Percentiles rank a stretch among this genome's conserved stretches.
Conservation (phyloP, 2,113 vertebrate genomes). For the Pica pica region DNA sequence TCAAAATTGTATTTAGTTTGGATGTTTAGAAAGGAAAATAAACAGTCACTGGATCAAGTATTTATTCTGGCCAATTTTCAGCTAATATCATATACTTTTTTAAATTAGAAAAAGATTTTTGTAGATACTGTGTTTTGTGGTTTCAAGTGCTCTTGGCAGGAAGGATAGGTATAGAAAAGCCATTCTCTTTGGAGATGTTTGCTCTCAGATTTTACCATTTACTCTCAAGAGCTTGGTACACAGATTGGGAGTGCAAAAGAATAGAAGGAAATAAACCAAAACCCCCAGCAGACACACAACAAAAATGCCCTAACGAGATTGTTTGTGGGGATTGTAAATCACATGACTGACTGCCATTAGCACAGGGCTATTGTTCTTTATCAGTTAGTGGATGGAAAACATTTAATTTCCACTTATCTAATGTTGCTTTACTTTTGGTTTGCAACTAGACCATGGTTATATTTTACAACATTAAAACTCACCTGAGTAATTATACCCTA, state of each 20-base stretch:
- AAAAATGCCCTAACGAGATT: not conserved
- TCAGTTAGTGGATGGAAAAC: not conserved
- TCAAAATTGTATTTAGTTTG: not conserved
- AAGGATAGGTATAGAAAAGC: not conserved
- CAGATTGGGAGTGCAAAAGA: not conserved
- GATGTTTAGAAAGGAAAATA: not conserved
- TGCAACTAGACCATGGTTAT: not conserved
- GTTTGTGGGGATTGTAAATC: not conserved
- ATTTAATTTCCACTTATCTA: not conserved
- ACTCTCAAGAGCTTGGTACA: not conserved
- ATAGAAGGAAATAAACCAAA: not conserved
- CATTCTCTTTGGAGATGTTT: not conserved
- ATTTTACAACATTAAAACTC: not conserved
- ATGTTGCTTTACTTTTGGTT: not conserved
- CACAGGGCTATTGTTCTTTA: not conserved
- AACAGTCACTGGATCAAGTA: not conserved
- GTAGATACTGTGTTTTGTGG: not conserved
- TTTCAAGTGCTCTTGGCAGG: not conserved
- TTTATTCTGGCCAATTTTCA: not conserved
- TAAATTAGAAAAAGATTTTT: not conserved
- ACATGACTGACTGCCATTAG: not conserved
- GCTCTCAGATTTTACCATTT: not conserved
- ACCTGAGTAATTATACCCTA: not conserved
- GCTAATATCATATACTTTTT: not conserved
- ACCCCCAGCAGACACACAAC: not conserved